Percentiles rank a stretch among this genome's conserved stretches.
phyloP scores from a whole-genome alignment of 2,888 invertebrate species.

The Acanthosepion lycidas region DNA sequence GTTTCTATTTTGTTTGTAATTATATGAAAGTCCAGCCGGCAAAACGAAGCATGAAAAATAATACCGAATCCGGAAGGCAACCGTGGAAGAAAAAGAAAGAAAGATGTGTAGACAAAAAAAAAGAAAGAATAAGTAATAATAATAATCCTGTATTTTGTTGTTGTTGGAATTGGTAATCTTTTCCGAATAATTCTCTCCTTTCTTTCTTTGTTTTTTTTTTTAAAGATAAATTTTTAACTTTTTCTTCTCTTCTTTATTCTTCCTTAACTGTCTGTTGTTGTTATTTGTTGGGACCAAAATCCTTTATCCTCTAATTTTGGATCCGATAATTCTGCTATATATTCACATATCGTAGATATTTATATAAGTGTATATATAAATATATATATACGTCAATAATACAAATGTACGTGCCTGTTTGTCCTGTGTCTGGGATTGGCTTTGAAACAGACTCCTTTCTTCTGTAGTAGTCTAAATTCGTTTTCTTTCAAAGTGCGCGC shows the following conservation, averaged over 20 bases:
- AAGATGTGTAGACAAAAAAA: not conserved
- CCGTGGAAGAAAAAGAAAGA: not conserved
- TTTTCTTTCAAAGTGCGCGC: not conserved
- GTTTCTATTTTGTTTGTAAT: not conserved
- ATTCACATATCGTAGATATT: too few species aligned
- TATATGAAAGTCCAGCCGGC: not conserved
- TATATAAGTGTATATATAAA: not conserved
- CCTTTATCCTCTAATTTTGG: not conserved
- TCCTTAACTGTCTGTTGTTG: not conserved
- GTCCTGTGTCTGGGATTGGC: not conserved
- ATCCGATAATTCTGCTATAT: not conserved
- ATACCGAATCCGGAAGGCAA: not conserved
- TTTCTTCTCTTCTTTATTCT: not conserved
- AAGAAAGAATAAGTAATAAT: too few species aligned
- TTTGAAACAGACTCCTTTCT: not conserved
- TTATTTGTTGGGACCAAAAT: not conserved
- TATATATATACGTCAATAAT: not conserved
- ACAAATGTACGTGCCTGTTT: not conserved
- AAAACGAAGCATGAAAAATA: not conserved
- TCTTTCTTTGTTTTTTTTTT: too few species aligned
- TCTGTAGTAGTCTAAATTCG: not conserved
- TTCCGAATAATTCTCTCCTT: not conserved
- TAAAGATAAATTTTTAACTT: not conserved
- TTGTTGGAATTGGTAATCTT: constrained; percentile 4
- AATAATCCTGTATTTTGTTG: too few species aligned